A percentile compares a stretch with the other conserved stretches of the same genome.
Conservation (phyloP, 2,113 vertebrate genomes). For the Ifrita kowaldi region DNA sequence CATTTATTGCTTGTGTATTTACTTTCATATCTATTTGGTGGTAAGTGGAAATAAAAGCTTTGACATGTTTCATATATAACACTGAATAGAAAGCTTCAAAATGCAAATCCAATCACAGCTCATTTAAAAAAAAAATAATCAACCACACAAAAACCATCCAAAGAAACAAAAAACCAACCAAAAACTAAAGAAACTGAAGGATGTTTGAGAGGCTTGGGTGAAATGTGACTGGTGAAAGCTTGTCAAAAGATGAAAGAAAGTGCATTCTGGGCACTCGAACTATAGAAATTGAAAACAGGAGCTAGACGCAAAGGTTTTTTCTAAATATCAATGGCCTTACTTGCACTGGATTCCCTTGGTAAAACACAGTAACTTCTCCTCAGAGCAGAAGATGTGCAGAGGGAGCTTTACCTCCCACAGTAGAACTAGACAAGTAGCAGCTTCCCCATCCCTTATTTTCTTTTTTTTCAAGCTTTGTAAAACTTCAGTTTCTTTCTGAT, state of each 20-base stretch:
- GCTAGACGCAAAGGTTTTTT: not conserved
- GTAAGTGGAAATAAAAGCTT: slow-evolving; percentile 13
- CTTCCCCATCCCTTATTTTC: not conserved
- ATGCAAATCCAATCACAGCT: not conserved
- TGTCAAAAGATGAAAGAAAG: not conserved
- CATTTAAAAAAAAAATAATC: not conserved
- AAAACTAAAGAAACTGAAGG: not conserved
- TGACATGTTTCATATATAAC: not conserved
- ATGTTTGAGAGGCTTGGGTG: not conserved
- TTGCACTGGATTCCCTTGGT: not conserved
- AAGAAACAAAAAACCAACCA: not conserved
- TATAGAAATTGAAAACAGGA: not conserved
- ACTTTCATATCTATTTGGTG: not conserved
- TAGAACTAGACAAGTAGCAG: not conserved
- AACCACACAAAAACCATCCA: not conserved
- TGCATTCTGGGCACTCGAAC: not conserved
- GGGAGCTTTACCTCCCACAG: not conserved
- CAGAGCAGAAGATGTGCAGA: not conserved
- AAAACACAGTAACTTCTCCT: not conserved
- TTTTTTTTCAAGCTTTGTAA: not conserved
- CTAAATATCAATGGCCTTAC: not conserved
- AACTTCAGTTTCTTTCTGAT: not conserved
- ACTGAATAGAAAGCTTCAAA: not conserved
- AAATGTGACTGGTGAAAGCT: not conserved
- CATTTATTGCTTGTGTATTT: not conserved